A percentile compares a stretch with the other conserved stretches of the same genome.
These are phyloP conservation scores for Macrotrachela quadricornifera DNA, from an alignment of 1,140 invertebrate species.

Conservation along the genomic window DNA sequence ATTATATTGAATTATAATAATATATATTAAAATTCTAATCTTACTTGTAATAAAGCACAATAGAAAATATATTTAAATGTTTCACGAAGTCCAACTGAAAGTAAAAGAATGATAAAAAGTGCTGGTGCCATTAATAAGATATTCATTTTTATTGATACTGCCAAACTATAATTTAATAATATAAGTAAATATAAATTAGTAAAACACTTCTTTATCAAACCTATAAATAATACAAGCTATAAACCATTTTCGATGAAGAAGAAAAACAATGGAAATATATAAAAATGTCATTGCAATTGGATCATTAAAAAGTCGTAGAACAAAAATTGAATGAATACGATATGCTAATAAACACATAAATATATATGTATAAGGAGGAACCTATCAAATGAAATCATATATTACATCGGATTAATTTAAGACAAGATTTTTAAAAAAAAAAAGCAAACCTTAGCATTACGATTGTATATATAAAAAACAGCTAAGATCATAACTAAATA, in stretches of 20 bases:
- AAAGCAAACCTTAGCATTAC: conserved; percentile 38
- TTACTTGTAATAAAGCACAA: conserved; percentile 59
- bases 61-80: conserved; percentile 53
- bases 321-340: conserved; percentile 90
- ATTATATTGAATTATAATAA: conserved; percentile 2
- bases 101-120: conserved; percentile 58
- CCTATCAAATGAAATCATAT: too few species aligned
- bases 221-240: too few species aligned
- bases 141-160: conserved; percentile 96
- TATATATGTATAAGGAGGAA: conserved; percentile 72
- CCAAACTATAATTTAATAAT: conserved; percentile 43
- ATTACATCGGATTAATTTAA: too few species aligned
- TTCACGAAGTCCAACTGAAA: conserved; percentile 44
- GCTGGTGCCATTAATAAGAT: conserved; percentile 79
- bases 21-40: conserved; percentile 12
- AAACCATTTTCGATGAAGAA: too few species aligned
- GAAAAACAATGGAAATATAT: conserved; percentile 57
- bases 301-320: conserved; percentile 88
- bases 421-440: neutral
- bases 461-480: conserved; percentile 65
- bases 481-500: conserved; percentile 56
- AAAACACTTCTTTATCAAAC: too few species aligned
- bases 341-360: conserved; percentile 79
- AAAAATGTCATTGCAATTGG: conserved; percentile 75
- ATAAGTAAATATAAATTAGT: neutral